These are phyloP conservation scores for Luidia sarsii DNA, from an alignment of 53 echinoderm and acorn worm genomes.

Conservation along the genomic window DNA sequence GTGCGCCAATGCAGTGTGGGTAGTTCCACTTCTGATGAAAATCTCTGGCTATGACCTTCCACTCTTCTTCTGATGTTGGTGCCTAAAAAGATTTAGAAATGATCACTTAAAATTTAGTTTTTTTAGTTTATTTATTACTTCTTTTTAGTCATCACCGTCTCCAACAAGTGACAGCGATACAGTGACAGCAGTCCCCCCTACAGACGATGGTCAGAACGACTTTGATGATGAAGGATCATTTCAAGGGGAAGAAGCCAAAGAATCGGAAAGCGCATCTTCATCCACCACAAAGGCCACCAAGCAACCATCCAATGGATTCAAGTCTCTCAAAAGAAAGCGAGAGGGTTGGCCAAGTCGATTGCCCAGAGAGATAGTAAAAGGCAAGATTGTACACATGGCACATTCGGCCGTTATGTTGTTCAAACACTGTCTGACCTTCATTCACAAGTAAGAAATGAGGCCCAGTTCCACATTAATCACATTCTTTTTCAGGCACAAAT, in stretches of 20 bases:
- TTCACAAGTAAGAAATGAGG: not conserved
- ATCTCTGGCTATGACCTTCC: not conserved
- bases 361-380: not conserved
- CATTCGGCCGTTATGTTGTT: constrained; percentile 17
- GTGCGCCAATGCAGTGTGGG: not conserved
- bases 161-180: not conserved
- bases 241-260: not conserved
- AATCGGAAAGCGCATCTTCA: not conserved
- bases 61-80: not conserved
- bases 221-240: not conserved
- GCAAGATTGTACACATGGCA: not conserved
- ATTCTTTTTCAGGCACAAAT: constrained; percentile 25
- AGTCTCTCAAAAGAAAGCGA: not conserved
- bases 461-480: not conserved
- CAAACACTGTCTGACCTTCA: constrained; percentile 22
- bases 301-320: not conserved
- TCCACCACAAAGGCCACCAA: too few species aligned
- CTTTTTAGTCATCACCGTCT: not conserved
- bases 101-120: not conserved
- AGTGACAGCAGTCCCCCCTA: not conserved
- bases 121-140: not conserved
- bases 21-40: not conserved
- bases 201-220: not conserved
- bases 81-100: too few species aligned
- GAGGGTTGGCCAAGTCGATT: constrained; percentile 3